Percentiles rank a stretch among this genome's conserved stretches.
These are phyloP conservation scores for Scaptomyza tumidula DNA, from an alignment of 2,888 invertebrate species.

Conservation along the genomic window DNA sequence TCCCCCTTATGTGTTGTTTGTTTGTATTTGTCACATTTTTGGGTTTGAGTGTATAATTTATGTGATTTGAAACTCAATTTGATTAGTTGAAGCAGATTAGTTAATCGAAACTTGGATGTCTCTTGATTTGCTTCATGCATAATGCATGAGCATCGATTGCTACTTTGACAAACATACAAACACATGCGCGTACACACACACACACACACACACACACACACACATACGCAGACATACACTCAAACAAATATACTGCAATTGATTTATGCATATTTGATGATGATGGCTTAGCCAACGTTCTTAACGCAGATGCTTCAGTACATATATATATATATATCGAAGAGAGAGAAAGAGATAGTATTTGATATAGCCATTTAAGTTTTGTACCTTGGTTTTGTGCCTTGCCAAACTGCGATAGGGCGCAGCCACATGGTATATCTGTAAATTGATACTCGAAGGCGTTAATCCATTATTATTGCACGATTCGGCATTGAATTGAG, in stretches of 20 bases:
- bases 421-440: constrained; percentile 83
- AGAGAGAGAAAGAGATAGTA: background rate
- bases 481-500: constrained; percentile 4
- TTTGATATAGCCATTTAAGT: background rate
- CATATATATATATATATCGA: background rate
- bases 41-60: background rate
- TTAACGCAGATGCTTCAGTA: background rate
- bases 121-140: constrained; percentile 41
- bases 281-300: constrained; percentile 7
- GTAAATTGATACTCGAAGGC: constrained; percentile 75
- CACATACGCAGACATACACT: constrained; percentile 1
- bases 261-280: constrained; percentile 61
- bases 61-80: constrained; percentile 11
- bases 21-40: background rate
- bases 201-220: constrained; percentile 4
- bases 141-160: constrained; percentile 44
- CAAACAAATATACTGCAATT: constrained; percentile 30
- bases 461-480: constrained; percentile 57
- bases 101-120: constrained; percentile 26
- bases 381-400: constrained; percentile 80
- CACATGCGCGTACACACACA: background rate
- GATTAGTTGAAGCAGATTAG: constrained; percentile 22
- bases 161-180: background rate
- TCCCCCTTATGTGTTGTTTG: background rate
- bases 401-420: constrained; percentile 83